These are phyloP conservation scores for Picathartes gymnocephalus DNA, from an alignment of 2,113 vertebrate species.

Conservation along the genomic window DNA sequence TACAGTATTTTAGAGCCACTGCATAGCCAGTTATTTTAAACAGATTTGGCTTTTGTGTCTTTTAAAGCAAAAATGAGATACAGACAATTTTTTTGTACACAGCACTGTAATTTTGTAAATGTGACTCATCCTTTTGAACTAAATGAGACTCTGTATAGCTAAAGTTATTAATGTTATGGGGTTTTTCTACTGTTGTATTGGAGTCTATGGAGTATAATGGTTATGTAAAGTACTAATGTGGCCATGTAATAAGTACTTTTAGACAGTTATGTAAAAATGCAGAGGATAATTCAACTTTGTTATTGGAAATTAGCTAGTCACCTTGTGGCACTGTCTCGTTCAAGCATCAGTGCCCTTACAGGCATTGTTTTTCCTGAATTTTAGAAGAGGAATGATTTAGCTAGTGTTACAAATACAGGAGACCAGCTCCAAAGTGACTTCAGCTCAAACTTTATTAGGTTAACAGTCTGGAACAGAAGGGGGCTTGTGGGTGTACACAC, in stretches of 20 bases:
- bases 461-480: no score
- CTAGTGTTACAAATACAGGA: no score
- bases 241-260: not conserved
- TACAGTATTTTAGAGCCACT: not conserved
- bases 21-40: not conserved
- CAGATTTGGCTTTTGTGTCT: not conserved
- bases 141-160: not conserved
- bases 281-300: not conserved
- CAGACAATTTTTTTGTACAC: not conserved
- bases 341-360: not conserved
- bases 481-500: no score
- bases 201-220: not conserved
- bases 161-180: not conserved
- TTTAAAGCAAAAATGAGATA: not conserved
- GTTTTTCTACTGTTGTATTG: not conserved
- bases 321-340: not conserved
- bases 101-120: not conserved
- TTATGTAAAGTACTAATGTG: not conserved
- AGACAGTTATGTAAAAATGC: not conserved
- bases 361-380: not conserved
- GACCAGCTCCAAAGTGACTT: no score
- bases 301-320: not conserved
- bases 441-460: no score
- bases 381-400: not conserved
- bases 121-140: not conserved